These are phyloP conservation scores for Entomyzon cyanotis DNA, from an alignment of 2,113 vertebrate genomes.

Conservation along the genomic window DNA sequence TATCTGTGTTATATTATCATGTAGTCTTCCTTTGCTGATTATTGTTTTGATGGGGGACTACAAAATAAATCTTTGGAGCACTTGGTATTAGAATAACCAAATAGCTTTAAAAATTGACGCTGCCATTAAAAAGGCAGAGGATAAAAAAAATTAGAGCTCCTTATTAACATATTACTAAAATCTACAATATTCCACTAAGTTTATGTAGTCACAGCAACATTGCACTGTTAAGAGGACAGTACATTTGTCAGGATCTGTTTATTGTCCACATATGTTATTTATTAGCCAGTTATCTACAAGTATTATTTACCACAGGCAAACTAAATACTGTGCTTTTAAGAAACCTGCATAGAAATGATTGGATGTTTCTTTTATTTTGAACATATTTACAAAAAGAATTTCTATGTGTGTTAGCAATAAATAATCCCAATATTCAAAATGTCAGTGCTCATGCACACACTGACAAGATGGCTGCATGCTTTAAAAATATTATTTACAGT, in stretches of 20 bases:
- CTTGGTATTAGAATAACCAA: constrained; percentile 31
- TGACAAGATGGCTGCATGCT: constrained; percentile 71
- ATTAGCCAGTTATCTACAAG: constrained; percentile 34
- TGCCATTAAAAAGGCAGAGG: constrained; percentile 63
- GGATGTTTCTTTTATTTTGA: constrained; percentile 34
- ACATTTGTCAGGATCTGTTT: constrained; percentile 44
- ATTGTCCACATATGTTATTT: neutral
- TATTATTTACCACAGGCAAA: constrained; percentile 45
- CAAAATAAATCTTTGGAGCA: constrained; percentile 41
- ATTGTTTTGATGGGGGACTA: neutral
- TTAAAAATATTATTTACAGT: constrained; percentile 68
- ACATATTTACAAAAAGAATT: constrained; percentile 75
- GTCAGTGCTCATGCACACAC: constrained; percentile 75
- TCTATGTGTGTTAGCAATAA: constrained; percentile 78
- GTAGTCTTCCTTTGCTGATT: neutral
- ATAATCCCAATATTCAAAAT: constrained; percentile 75
- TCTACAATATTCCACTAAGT: constrained; percentile 45
- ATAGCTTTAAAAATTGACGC: constrained; percentile 54
- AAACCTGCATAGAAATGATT: constrained; percentile 65
- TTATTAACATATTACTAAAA: constrained; percentile 58
- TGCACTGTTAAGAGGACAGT: constrained; percentile 38
- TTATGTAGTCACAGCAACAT: constrained; percentile 55
- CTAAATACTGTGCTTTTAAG: constrained; percentile 64
- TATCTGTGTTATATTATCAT: constrained; percentile 8
- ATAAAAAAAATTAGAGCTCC: constrained; percentile 55